Evolutionary conservation across 2,797 vertebrate species (phyloP).

Genomic region (Chiloscyllium punctatum): DNA sequence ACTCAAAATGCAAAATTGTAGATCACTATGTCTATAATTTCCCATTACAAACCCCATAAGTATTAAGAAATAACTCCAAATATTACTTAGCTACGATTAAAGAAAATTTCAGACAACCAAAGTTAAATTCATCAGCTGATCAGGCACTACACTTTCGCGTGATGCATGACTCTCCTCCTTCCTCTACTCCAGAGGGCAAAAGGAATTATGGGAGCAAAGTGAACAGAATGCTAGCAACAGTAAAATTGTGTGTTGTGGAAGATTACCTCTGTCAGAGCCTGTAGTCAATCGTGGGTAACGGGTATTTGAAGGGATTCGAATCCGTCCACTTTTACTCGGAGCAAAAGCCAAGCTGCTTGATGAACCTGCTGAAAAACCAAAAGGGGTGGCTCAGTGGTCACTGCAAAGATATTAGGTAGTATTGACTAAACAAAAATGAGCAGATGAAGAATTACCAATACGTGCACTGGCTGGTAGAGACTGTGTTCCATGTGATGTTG

Average conservation of each 20-base stretch:
- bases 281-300: conserved; percentile 74
- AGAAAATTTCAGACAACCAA: not conserved
- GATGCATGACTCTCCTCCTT: not conserved
- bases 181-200: not conserved
- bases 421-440: not conserved
- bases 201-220: not conserved
- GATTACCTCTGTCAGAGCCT: conserved; percentile 81
- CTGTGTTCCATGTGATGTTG: conserved; percentile 78
- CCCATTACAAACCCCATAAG: not conserved
- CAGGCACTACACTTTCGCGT: not conserved
- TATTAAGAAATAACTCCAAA: not conserved
- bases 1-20: not conserved
- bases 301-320: conserved; percentile 81
- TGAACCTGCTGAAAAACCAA: conserved; percentile 60
- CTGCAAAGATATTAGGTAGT: conserved; percentile 33
- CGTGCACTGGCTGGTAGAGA: conserved; percentile 84
- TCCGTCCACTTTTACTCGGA: conserved; percentile 76
- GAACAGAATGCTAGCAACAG: not conserved
- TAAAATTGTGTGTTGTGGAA: not conserved
- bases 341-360: conserved; percentile 58
- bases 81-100: not conserved
- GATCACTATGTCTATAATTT: not conserved
- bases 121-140: not conserved
- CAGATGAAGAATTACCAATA: conserved; percentile 62
- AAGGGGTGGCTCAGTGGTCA: not conserved